These are phyloP conservation scores for Heliconius nattereri DNA, from an alignment of 1,140 invertebrate species.

Conservation along the genomic window DNA sequence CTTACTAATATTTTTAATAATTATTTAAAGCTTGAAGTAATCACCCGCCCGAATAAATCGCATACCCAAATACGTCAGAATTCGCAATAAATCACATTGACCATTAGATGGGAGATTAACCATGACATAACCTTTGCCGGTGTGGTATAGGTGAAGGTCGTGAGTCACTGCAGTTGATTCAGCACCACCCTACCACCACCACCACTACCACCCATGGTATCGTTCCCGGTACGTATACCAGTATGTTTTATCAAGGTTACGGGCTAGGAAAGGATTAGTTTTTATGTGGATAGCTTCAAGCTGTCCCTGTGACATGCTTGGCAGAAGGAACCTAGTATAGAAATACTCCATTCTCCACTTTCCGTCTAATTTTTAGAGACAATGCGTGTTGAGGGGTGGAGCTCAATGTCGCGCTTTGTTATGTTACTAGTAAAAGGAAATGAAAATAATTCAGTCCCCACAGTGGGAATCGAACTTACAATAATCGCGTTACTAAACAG, in stretches of 20 bases:
- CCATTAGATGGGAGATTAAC: conserved; percentile 10
- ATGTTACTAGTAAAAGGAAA: too few relatives aligned
- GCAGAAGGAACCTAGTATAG: neutral
- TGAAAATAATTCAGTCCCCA: too few relatives aligned
- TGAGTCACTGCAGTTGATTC: conserved; percentile 8
- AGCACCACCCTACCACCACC: neutral
- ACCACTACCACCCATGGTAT: neutral
- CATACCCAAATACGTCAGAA: neutral
- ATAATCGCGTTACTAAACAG: too few relatives aligned
- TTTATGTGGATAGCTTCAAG: neutral
- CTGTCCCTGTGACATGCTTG: neutral
- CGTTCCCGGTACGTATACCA: neutral
- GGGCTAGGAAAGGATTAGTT: neutral
- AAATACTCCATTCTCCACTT: too few relatives aligned
- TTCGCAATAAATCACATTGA: conserved; percentile 6
- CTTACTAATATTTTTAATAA: neutral
- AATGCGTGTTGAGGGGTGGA: too few relatives aligned
- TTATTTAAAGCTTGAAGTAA: neutral
- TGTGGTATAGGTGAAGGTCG: conserved; percentile 7
- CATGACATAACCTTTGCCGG: conserved; percentile 10
- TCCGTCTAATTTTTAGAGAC: too few relatives aligned
- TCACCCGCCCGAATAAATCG: neutral
- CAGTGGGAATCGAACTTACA: too few relatives aligned
- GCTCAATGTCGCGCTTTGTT: too few relatives aligned
- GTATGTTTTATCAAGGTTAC: neutral